phyloP scores from a whole-genome alignment of 2,888 invertebrate species.

The Lasioglossum lativentre region DNA sequence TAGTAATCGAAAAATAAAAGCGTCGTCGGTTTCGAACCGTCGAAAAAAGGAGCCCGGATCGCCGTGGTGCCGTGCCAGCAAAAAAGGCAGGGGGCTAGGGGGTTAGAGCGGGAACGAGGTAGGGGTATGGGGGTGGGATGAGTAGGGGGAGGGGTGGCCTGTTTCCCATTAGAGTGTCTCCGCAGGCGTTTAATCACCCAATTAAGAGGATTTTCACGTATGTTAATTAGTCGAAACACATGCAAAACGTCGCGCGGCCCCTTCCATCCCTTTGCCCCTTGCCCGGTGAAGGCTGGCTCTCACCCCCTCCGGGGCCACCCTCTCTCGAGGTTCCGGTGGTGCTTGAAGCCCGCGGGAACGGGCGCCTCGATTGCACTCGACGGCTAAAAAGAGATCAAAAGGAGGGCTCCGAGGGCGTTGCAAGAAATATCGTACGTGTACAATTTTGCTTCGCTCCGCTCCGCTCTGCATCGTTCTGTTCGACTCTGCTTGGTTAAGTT shows the following conservation, averaged over 20 bases:
- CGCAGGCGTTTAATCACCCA: conserved; percentile 77
- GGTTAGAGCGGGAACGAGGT: background rate
- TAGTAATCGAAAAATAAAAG: conserved; percentile 56
- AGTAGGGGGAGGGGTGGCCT: conserved; percentile 39
- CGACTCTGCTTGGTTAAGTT: background rate
- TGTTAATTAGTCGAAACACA: conserved; percentile 81
- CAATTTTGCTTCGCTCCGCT: background rate
- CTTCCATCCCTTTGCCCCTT: conserved; percentile 9
- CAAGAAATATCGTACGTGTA: conserved; percentile 62
- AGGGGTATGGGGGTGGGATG: background rate
- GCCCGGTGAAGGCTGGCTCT: background rate
- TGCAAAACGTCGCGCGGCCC: conserved; percentile 73
- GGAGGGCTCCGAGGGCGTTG: conserved; percentile 54
- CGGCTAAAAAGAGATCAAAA: conserved; percentile 75
- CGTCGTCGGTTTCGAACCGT: conserved; percentile 12
- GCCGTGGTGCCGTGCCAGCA: background rate
- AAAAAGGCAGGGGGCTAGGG: background rate
- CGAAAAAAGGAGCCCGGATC: conserved; percentile 8
- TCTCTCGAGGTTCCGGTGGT: conserved; percentile 63
- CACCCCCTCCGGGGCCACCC: conserved; percentile 49
- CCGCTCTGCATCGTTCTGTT: background rate
- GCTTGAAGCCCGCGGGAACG: conserved; percentile 61
- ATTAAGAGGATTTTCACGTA: conserved; percentile 81
- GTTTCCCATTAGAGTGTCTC: conserved; percentile 74
- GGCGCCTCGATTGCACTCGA: conserved; percentile 68